Evolutionary conservation across 2,797 vertebrate species (phyloP), one percentile per base, ranked within the genome.

Genomic region (Crenichthys baileyi): DNA sequence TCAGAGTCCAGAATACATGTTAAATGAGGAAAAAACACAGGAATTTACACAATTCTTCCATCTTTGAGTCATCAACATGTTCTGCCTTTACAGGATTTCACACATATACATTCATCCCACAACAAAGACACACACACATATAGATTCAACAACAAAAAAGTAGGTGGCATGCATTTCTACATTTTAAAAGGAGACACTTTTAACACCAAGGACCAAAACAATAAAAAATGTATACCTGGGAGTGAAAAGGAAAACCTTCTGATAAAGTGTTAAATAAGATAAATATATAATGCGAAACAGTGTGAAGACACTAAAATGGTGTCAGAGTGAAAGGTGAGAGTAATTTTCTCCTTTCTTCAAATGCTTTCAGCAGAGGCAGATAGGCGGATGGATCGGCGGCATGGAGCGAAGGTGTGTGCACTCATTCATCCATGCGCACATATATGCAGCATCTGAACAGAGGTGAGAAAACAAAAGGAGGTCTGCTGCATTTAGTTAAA

Each of bases 391-490:
- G 80, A 60, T 24, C 12, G 79, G 29, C 26, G 13, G 76, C 13
- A 39, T 48, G 83, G 77, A 68, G 83, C 75, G 80, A 85, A 77
- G 84, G 72, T 78, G 84, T 31, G 68, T 20, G 78, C 7, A 44
- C 63, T 79, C 87, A 78, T 67, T 79, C 77, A 89, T 85, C 79
- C 84, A 81, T 83, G 79, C 85, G 75, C 55, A 63, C 56, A 65
- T 67, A 83, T 81, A 79, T 83, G 78, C 79, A 74, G 73, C 58
- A 72, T 76, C 70, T 58, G 77, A 79, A 86, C 68, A 68, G 78
- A 94, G 89, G 95, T 95, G 94, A 94, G 91, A 95, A 95, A 89
- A 93, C 90, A 90, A 92, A 92, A 94, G 87, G 81, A 78, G 78
- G 83, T 85, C 84, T 76, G 79, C 77, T 50, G 76, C 87, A 91